Percentiles rank a stretch among this genome's conserved stretches.
phyloP scores from a whole-genome alignment of 2,113 vertebrate species.

The Pao palembangensis region DNA sequence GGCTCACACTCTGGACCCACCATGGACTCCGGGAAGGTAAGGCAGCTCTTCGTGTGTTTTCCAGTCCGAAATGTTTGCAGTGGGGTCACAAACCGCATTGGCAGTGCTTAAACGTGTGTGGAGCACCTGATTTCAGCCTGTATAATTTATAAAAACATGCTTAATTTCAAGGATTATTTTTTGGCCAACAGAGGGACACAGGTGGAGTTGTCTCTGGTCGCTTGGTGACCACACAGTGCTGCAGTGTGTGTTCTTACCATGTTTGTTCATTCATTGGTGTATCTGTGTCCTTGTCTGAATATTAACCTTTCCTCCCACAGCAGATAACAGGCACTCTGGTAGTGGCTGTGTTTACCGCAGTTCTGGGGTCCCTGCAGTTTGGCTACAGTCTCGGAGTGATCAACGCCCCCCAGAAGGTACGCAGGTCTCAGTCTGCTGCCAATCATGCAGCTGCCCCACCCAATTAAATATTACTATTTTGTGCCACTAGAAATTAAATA shows the following conservation, averaged over 20 bases:
- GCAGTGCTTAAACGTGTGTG: background rate
- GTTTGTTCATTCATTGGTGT: background rate
- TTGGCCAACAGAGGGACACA: no score
- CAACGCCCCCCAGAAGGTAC: slow-evolving; percentile 91
- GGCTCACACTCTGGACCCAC: slow-evolving; percentile 31
- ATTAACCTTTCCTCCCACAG: slow-evolving; percentile 44
- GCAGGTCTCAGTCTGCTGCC: no score
- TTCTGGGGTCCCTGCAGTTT: slow-evolving; percentile 88
- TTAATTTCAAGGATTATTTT: no score
- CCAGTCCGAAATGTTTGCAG: background rate
- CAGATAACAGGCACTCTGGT: slow-evolving; percentile 82
- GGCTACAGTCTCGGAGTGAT: slow-evolving; percentile 94
- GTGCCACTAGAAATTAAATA: no score
- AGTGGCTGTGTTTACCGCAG: slow-evolving; percentile 83
- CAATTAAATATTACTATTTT: no score
- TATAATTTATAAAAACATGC: no score
- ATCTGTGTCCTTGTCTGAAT: background rate
- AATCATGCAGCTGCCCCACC: background rate
- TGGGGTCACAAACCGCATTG: no score
- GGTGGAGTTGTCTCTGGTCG: no score
- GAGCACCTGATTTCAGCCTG: no score
- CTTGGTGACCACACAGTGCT: background rate
- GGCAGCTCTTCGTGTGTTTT: background rate
- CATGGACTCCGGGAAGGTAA: slow-evolving; percentile 75
- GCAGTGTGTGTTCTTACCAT: background rate